A percentile compares a stretch with the other conserved stretches of the same genome.
Evolutionary conservation across 2,113 vertebrate genomes (phyloP).

Genomic region (Cavia aperea): DNA sequence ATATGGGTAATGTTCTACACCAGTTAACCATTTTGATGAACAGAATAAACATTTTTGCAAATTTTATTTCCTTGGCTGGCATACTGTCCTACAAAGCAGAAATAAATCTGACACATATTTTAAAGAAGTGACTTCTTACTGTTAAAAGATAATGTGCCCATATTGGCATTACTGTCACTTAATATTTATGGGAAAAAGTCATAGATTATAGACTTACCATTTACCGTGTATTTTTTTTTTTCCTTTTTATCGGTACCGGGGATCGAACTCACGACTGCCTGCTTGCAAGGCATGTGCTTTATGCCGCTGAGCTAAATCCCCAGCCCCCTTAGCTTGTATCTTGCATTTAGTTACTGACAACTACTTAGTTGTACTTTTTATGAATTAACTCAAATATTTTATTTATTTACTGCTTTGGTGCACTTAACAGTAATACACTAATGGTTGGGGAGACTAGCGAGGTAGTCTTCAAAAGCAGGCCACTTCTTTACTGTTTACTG

Average conservation of each 20-base stretch:
- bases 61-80: slow-evolving; percentile 17
- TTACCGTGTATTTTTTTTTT: neutral
- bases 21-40: slow-evolving; percentile 14
- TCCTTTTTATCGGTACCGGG: too few relatives aligned
- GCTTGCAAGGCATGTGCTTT: too few relatives aligned
- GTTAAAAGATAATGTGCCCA: neutral
- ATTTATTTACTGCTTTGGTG: neutral
- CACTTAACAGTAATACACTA: neutral
- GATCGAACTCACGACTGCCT: too few relatives aligned
- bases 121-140: neutral
- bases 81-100: slow-evolving; percentile 8
- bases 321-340: neutral
- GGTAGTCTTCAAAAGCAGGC: neutral
- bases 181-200: neutral
- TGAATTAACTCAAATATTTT: slow-evolving; percentile 16
- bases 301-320: too few relatives aligned
- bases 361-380: neutral
- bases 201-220: neutral
- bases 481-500: neutral
- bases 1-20: neutral
- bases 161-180: neutral
- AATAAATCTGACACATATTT: neutral
- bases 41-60: neutral
- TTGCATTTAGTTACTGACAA: slow-evolving; percentile 8
- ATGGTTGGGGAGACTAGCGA: neutral